These are phyloP conservation scores for Dorcus parallelipipedus DNA, from an alignment of 2,888 invertebrate genomes.

Conservation along the genomic window DNA sequence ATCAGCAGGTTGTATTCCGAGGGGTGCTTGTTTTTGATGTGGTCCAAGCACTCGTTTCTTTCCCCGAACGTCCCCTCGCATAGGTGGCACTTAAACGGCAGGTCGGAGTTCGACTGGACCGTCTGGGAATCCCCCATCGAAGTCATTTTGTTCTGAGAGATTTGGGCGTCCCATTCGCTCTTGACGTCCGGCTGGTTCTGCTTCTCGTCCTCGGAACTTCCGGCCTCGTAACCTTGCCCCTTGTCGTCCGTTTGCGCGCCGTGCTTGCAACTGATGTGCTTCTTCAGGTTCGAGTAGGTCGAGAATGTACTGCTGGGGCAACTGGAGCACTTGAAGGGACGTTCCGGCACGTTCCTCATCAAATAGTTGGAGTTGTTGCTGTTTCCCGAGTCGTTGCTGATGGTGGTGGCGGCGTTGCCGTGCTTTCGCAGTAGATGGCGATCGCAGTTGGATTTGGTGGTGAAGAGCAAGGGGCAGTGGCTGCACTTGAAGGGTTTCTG, in stretches of 20 bases:
- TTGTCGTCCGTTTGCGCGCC: slow-evolving; percentile 50
- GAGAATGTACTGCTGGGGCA: slow-evolving; percentile 83
- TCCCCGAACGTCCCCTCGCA: slow-evolving; percentile 85
- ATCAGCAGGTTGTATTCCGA: slow-evolving; percentile 79
- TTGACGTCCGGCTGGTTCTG: slow-evolving; percentile 40
- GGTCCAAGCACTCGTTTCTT: slow-evolving; percentile 75
- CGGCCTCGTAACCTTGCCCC: slow-evolving; percentile 48
- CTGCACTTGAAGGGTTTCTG: slow-evolving; percentile 96
- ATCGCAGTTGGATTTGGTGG: slow-evolving; percentile 96
- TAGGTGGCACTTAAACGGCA: slow-evolving; percentile 89
- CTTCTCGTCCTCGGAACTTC: slow-evolving; percentile 48
- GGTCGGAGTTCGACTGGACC: slow-evolving; percentile 54
- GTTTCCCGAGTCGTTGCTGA: slow-evolving; percentile 37
- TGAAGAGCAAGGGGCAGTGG: slow-evolving; percentile 88
- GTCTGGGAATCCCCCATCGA: slow-evolving; percentile 23
- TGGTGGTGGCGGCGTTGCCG: slow-evolving; percentile 54
- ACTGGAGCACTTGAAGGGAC: slow-evolving; percentile 74
- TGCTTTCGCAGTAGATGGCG: slow-evolving; percentile 90
- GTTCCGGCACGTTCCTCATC: slow-evolving; percentile 69
- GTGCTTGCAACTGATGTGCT: slow-evolving; percentile 74
- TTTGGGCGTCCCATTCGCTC: slow-evolving; percentile 37
- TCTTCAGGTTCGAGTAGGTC: slow-evolving; percentile 73
- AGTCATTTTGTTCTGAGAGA: slow-evolving; percentile 31
- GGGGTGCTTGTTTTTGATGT: slow-evolving; percentile 72
- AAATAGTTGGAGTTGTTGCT: slow-evolving; percentile 48